Evolutionary conservation across 2,113 vertebrate genomes (phyloP).

Genomic region (Peucedramus taeniatus): DNA sequence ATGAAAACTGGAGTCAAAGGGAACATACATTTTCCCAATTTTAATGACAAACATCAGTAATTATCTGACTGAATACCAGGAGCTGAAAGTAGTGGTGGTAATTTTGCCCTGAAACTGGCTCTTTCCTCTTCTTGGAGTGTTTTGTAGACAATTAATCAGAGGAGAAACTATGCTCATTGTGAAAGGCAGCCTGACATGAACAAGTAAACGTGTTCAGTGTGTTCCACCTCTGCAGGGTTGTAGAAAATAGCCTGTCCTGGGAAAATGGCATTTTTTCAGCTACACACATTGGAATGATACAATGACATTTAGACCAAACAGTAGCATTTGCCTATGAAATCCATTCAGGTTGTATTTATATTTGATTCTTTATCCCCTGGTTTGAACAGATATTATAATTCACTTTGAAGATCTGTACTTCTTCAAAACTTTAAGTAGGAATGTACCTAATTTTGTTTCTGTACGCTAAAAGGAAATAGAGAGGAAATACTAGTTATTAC

Average conservation of each 20-base stretch:
- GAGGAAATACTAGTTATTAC: not conserved
- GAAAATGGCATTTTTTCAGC: not conserved
- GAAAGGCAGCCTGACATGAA: not conserved
- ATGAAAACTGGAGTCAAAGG: not conserved
- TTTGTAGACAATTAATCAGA: not conserved
- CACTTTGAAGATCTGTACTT: not conserved
- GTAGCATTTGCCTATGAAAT: not conserved
- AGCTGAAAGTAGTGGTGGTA: not conserved
- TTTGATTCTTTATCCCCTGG: not conserved
- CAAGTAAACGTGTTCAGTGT: not conserved
- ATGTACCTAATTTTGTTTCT: not conserved
- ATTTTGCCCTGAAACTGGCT: not conserved
- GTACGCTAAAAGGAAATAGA: not conserved
- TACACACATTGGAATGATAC: not conserved
- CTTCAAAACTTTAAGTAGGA: not conserved
- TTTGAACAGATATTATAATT: not conserved
- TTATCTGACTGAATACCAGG: not conserved
- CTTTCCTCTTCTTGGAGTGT: not conserved
- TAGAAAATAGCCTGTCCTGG: not conserved
- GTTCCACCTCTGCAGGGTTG: not conserved
- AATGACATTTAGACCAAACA: not conserved
- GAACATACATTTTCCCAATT: not conserved
- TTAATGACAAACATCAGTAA: not conserved
- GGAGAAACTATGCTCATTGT: fast-evolving
- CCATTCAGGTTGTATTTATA: not conserved